Evolutionary conservation across 2,113 vertebrate genomes (phyloP).

Genomic region (Phyllostomus hastatus): DNA sequence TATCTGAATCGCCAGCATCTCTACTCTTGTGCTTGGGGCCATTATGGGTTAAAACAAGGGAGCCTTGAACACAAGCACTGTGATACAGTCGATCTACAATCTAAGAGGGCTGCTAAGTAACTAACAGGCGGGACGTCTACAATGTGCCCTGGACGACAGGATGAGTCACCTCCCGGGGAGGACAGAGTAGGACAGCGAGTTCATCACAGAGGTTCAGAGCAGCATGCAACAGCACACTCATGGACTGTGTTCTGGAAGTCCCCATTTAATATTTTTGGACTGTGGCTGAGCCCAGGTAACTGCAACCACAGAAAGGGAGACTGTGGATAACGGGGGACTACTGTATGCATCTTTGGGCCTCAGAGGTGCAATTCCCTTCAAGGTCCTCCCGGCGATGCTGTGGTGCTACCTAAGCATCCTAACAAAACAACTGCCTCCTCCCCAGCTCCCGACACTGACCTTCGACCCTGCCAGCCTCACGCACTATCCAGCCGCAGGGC

Average conservation of each 20-base stretch:
- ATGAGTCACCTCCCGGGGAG: neutral
- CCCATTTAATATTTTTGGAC: neutral
- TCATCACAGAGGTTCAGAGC: neutral
- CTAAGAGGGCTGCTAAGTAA: neutral
- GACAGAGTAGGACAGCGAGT: neutral
- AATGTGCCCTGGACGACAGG: neutral
- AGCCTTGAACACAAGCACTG: neutral
- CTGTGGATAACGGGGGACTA: no score
- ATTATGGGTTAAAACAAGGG: neutral
- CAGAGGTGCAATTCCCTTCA: slow-evolving; percentile 11
- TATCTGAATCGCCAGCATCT: neutral
- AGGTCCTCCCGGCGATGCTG: neutral
- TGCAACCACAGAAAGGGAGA: neutral
- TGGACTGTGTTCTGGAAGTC: neutral
- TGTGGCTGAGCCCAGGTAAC: neutral
- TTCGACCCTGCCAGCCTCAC: neutral
- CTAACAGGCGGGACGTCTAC: neutral
- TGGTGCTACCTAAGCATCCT: neutral
- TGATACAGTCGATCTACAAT: neutral
- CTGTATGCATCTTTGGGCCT: neutral
- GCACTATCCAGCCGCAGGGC: slow-evolving; percentile 27
- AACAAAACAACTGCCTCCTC: slow-evolving; percentile 25
- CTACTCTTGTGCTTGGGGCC: neutral
- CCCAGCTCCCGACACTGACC: neutral
- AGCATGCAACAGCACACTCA: neutral